Evolutionary conservation across 2,113 vertebrate genomes (phyloP).

Genomic region (Hylia prasina): DNA sequence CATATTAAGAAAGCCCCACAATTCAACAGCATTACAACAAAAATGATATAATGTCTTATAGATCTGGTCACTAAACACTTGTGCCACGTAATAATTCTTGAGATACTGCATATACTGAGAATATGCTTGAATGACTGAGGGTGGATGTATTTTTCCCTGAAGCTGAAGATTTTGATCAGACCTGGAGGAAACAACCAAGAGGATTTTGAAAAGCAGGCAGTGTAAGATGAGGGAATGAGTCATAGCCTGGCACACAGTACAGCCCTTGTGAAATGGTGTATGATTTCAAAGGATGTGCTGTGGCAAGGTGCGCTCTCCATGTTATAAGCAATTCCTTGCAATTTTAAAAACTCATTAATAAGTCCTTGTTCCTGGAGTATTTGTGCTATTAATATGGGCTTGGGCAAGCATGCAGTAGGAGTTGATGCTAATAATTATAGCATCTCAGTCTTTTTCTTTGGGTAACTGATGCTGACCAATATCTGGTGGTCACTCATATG

Average conservation of each 20-base stretch:
- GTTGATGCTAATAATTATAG: neutral
- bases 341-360: neutral
- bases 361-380: neutral
- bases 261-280: neutral
- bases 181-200: neutral
- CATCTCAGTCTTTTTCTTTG: neutral
- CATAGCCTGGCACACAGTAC: neutral
- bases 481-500: neutral
- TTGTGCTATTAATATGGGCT: neutral
- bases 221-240: neutral
- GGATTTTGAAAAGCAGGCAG: neutral
- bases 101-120: neutral
- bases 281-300: neutral
- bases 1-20: conserved; percentile 7
- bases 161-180: neutral
- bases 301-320: neutral
- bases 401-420: neutral
- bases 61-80: neutral
- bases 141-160: neutral
- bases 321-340: neutral
- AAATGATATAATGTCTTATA: neutral
- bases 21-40: neutral
- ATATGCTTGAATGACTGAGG: neutral
- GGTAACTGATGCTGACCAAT: neutral
- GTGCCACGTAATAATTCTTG: neutral